Conservation (phyloP, 2,888 invertebrate species). For the Meteorus cinctellus region DNA sequence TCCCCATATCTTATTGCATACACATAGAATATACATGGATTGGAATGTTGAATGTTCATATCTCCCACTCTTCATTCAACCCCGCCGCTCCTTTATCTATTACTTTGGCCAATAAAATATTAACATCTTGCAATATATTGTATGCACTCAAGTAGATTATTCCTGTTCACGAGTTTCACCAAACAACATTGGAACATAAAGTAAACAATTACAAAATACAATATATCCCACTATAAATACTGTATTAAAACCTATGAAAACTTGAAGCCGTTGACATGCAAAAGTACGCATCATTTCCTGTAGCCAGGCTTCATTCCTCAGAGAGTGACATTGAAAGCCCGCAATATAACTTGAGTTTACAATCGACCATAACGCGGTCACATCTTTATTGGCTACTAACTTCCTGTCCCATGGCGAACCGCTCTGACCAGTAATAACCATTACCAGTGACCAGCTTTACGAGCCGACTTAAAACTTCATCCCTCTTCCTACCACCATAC, state of each 20-base stretch:
- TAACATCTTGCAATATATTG: conserved; percentile 20
- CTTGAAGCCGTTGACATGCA: conserved; percentile 43
- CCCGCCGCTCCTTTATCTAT: neutral
- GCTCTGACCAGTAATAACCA: conserved; percentile 63
- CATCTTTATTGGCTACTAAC: conserved; percentile 66
- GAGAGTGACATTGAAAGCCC: conserved; percentile 42
- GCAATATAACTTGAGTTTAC: conserved; percentile 56
- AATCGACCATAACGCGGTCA: conserved; percentile 57
- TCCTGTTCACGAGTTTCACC: conserved; percentile 20
- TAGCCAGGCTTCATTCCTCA: neutral
- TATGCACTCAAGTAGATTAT: conserved; percentile 39
- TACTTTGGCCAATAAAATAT: conserved; percentile 33
- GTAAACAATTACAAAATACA: conserved; percentile 15
- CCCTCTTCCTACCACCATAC: conserved; percentile 31
- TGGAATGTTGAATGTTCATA: conserved; percentile 26
- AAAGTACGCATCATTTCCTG: conserved; percentile 25
- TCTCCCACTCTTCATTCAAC: neutral
- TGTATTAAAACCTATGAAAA: conserved; percentile 59
- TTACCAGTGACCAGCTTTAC: conserved; percentile 62
- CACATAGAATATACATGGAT: conserved; percentile 48
- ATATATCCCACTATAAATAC: conserved; percentile 45
- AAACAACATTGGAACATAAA: conserved; percentile 6
- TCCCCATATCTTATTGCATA: conserved; percentile 57
- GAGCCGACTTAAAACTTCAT: conserved; percentile 61
- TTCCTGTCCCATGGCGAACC: conserved; percentile 53